Evolutionary conservation across 1,140 invertebrate species (phyloP), one percentile per base, ranked within the genome.

Genomic region (Bombus sibiricus): DNA sequence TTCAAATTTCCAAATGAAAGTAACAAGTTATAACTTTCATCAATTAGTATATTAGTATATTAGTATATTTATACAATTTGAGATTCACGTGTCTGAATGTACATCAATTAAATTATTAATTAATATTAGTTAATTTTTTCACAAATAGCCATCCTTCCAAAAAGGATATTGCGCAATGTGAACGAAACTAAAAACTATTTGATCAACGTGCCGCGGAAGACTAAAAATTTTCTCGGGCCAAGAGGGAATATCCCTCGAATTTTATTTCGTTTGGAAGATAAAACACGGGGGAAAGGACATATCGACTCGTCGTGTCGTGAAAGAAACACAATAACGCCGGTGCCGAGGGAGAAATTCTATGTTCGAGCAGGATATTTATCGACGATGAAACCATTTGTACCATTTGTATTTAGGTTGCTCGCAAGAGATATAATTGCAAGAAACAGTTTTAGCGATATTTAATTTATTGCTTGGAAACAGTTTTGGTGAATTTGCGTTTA

Each of bases 241-340:
- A 32, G 32, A 32, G 43, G 12, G 37, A 82, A 73, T 47, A 86
- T 72, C 74, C 74, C 71, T 37, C 43, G 47, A 81, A 86, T 59
- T 82, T 82, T 77, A 39, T 66, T 82, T 59, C 72, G 43, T 86
- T 82, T 82, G 32, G 18, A 75, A 75, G 43, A 87, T 81, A 77
- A 72, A 73, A 32, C 43, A 59, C 2, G 64, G 22, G 39, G 66
- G 13, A 25, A 15, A 47, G 74, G 73, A 41, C 68, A 74, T 83
- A 71, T 82, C 83, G 34, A 25, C 9, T 85, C 62, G 71, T 81
- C 37, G 57, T 66, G 37, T n/a, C 43, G 43, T 41, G 64, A 80
- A 69, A 59, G 71, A 68, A 83, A 82, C 79, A 81, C 68, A 85
- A 86, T 86, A 77, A 86, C 69, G 32, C 34, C 41, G 1, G 18